phyloP scores from a whole-genome alignment of 64 coral and sea anemone genomes.

The Montipora capricornis region DNA sequence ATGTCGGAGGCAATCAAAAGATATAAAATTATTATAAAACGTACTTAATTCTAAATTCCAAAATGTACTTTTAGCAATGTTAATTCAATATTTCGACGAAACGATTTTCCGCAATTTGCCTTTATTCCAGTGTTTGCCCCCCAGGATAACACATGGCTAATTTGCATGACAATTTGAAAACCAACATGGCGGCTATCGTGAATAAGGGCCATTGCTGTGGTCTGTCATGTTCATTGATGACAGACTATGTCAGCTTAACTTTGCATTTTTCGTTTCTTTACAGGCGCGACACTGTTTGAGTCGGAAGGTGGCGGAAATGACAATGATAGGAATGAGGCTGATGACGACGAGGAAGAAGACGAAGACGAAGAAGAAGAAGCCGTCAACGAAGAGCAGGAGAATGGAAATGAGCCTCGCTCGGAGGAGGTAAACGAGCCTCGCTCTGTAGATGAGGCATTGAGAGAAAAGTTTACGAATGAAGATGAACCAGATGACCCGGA shows the following conservation, averaged over 20 bases:
- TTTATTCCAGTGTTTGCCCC: too few species aligned
- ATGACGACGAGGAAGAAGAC: neutral
- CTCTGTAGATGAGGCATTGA: neutral
- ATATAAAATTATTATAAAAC: too few species aligned
- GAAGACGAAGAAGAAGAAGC: neutral
- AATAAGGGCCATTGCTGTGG: too few species aligned
- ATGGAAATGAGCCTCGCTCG: neutral
- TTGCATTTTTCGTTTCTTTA: neutral
- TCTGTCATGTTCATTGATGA: too few species aligned
- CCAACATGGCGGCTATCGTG: too few species aligned
- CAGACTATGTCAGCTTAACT: neutral
- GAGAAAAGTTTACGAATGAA: neutral
- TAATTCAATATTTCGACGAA: too few species aligned
- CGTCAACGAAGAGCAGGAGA: neutral
- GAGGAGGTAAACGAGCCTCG: neutral
- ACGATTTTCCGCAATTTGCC: too few species aligned
- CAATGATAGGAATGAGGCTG: neutral
- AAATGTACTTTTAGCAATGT: too few species aligned
- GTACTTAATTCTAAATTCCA: too few species aligned
- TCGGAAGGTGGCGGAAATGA: neutral
- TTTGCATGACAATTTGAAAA: too few species aligned
- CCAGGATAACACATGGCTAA: too few species aligned
- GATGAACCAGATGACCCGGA: conserved; percentile 41
- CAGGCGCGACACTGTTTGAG: neutral
- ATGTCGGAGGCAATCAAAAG: too few species aligned